These are phyloP conservation scores for Pherbina coryleti DNA, from an alignment of 2,888 invertebrate genomes.

Conservation along the genomic window DNA sequence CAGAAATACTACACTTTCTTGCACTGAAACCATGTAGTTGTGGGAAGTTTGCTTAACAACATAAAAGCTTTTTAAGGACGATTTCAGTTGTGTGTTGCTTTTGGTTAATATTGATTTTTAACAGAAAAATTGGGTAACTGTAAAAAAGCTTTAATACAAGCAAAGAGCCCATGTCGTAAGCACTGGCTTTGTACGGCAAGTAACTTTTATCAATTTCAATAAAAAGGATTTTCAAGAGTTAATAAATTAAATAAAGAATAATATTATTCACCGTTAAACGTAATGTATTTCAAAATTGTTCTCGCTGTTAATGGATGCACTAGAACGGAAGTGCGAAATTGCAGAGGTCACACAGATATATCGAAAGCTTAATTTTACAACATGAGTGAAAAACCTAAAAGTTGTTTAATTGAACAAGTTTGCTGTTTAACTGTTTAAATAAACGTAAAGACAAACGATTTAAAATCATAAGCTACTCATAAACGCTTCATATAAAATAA, in stretches of 20 bases:
- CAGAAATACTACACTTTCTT: background rate
- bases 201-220: constrained; percentile 7
- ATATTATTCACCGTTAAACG: background rate
- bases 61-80: too few relatives aligned
- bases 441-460: background rate
- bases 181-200: background rate
- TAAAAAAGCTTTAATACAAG: background rate
- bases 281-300: background rate
- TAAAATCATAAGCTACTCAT: background rate
- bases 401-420: background rate
- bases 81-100: too few relatives aligned
- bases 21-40: background rate
- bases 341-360: constrained; percentile 1
- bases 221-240: background rate
- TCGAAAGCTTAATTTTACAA: background rate
- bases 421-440: background rate
- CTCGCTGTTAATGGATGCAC: background rate
- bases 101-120: background rate
- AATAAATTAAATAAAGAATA: background rate
- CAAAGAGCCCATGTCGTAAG: background rate
- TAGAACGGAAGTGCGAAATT: constrained; percentile 3
- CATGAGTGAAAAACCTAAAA: background rate
- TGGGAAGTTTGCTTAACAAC: too few relatives aligned
- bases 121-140: background rate
- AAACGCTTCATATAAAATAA: background rate